Conservation (phyloP, 1,140 invertebrate species). For the Papilio machaon region DNA sequence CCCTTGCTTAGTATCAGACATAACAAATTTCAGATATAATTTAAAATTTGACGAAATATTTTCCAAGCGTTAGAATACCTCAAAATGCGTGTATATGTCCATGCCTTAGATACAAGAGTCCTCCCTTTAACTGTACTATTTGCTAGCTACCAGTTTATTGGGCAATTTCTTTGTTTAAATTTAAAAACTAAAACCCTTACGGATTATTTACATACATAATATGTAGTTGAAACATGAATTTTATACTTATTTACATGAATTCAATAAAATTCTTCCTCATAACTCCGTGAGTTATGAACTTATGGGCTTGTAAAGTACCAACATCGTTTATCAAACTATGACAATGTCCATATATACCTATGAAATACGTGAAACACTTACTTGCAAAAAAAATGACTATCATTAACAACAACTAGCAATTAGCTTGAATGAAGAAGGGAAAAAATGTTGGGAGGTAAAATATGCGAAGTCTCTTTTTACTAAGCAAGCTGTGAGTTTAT, state of each 20-base stretch:
- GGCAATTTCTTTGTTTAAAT: no score
- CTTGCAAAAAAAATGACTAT: background rate
- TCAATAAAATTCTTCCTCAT: background rate
- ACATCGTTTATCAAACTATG: constrained; percentile 31
- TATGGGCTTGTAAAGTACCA: background rate
- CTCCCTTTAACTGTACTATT: no score
- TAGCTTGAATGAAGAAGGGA: background rate
- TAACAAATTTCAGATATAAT: no score
- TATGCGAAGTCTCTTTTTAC: background rate
- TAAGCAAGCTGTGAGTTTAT: no score
- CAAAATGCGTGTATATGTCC: no score
- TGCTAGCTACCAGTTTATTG: no score
- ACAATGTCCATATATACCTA: background rate
- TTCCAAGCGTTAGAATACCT: no score
- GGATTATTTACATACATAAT: no score
- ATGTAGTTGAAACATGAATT: background rate
- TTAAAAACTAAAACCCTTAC: no score
- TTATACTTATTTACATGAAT: background rate
- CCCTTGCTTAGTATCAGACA: no score
- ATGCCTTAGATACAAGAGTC: no score
- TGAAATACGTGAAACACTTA: constrained; percentile 7
- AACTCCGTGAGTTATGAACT: background rate
- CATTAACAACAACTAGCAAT: background rate
- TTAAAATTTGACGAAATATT: no score
- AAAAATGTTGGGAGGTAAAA: background rate